Evolutionary conservation across 2,888 invertebrate genomes (phyloP).

Genomic region (Rugalucina vietnamica): DNA sequence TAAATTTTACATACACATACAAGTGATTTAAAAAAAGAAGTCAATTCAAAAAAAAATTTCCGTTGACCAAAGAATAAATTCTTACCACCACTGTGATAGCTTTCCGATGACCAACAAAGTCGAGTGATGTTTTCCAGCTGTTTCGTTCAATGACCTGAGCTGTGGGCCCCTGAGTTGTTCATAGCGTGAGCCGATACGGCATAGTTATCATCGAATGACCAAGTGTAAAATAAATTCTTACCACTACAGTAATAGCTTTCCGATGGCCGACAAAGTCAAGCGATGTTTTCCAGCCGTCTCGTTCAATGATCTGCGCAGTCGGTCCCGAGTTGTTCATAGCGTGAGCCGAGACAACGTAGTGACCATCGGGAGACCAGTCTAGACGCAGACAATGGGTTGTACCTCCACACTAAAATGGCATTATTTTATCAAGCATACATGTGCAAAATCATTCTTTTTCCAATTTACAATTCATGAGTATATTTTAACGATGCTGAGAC

Average conservation of each 20-base stretch:
- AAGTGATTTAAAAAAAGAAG: too few relatives aligned
- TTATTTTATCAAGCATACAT: too few relatives aligned
- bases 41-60: too few relatives aligned
- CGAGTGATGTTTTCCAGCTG: conserved; percentile 96
- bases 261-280: conserved; percentile 99
- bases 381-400: conserved; percentile 96
- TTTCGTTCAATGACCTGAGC: conserved; percentile 94
- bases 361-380: conserved; percentile 99
- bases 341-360: conserved; percentile 98
- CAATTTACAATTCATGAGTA: too few relatives aligned
- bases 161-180: conserved; percentile 98
- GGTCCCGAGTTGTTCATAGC: conserved; percentile 99
- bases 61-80: neutral
- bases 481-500: too few relatives aligned
- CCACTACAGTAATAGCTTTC: conserved; percentile 97
- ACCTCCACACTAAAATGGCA: conserved; percentile 86
- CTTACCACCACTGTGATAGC: conserved; percentile 94
- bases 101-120: conserved; percentile 99
- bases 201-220: conserved; percentile 99
- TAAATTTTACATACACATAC: too few relatives aligned
- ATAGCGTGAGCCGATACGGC: conserved; percentile 98
- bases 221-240: conserved; percentile 84
- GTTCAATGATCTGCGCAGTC: conserved; percentile 95
- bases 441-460: too few relatives aligned
- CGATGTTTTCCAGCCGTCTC: conserved; percentile 93